Base-by-base conservation (phyloP, 1,140 invertebrate genomes). In the Tetragonula clypearis region DNA sequence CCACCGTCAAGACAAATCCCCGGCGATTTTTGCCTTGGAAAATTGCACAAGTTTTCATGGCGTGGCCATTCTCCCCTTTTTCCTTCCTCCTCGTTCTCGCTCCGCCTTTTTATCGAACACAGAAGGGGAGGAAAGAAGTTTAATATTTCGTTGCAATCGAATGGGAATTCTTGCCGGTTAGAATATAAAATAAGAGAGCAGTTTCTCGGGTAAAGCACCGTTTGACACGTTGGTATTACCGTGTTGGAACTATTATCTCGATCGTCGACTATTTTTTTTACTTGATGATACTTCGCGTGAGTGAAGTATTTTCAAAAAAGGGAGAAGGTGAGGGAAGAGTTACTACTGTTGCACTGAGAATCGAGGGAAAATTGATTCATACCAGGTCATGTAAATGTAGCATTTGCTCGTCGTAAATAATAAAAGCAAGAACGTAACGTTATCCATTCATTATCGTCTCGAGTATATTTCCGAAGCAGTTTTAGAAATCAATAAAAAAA, bases 1-100 rank as follows among this genome's bases (percentile, higher is more conserved):
- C 76, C 21, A 69, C 65, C 74, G 66, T 75, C 80, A 30, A 74
- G 81, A 82, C 81, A 66, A 83, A 83, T 82, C 80, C 79, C 71
- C n/a, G 19, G 79, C 71, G 79, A 82, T 82, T 74, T 65, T 60
- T 71, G 6, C 71, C 35, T 19, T 5, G 56, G 71, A 74, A 82
- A 72, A 82, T 82, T 82, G 79, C 71, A 65, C 60, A 74, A 82
- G 35, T 74, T 82, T 82, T 26, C 75, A 19, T n/a, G n/a, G 58
- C 75, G 60, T 65, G 41, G 8, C 35, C 56, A 65, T 60, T 49
- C 26, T 26, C 23, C 19, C 26, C 30, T 30, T 30, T 65, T 21
- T 17, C 35, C 26, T n/a, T 2, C 2, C n/a, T 3, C 3, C n/a
- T n/a, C 14, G 4, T n/a, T 21, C 26, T 35, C 6, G 2, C 11